phyloP scores from a whole-genome alignment of 2,113 vertebrate species.

The Symphodus melops region DNA sequence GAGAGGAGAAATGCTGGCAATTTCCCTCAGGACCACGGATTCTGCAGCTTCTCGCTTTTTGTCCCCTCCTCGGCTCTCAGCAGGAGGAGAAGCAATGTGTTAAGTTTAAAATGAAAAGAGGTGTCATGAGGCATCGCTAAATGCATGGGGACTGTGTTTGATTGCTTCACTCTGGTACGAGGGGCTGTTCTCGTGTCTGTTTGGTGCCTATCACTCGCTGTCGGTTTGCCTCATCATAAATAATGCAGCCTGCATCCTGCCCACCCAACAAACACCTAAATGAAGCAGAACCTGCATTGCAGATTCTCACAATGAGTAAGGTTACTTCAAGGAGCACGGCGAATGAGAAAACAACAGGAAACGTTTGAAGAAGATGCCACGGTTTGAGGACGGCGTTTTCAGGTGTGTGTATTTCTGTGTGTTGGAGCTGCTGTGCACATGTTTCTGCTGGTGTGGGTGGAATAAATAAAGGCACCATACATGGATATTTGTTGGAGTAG shows the following conservation, averaged over 20 bases:
- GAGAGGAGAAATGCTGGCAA: not conserved
- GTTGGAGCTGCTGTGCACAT: slow-evolving; percentile 35
- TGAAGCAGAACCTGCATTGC: slow-evolving; percentile 72
- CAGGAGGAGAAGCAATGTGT: slow-evolving; percentile 53
- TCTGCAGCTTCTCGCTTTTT: slow-evolving; percentile 33
- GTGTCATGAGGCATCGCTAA: slow-evolving; percentile 66
- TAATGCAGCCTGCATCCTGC: slow-evolving; percentile 75
- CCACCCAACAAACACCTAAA: slow-evolving; percentile 74
- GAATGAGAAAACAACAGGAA: slow-evolving; percentile 55
- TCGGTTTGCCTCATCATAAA: slow-evolving; percentile 76
- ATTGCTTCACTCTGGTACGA: slow-evolving; percentile 62
- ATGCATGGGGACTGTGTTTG: slow-evolving; percentile 57
- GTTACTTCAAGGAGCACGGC: slow-evolving; percentile 73
- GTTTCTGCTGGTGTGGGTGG: slow-evolving; percentile 53
- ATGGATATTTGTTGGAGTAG: slow-evolving; percentile 43
- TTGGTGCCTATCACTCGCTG: slow-evolving; percentile 71
- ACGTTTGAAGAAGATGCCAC: slow-evolving; percentile 42
- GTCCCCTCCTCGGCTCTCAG: slow-evolving; percentile 46
- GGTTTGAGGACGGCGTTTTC: slow-evolving; percentile 63
- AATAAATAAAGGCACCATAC: slow-evolving; percentile 55
- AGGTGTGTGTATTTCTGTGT: slow-evolving; percentile 60
- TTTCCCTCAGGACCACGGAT: slow-evolving; percentile 48
- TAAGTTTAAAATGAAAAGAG: slow-evolving; percentile 67
- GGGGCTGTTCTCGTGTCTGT: slow-evolving; percentile 64
- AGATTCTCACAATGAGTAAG: slow-evolving; percentile 71